A percentile compares a stretch with the other conserved stretches of the same genome.
phyloP scores from a whole-genome alignment of 2,888 invertebrate species.

The Drosophila nr. perissopoda region DNA sequence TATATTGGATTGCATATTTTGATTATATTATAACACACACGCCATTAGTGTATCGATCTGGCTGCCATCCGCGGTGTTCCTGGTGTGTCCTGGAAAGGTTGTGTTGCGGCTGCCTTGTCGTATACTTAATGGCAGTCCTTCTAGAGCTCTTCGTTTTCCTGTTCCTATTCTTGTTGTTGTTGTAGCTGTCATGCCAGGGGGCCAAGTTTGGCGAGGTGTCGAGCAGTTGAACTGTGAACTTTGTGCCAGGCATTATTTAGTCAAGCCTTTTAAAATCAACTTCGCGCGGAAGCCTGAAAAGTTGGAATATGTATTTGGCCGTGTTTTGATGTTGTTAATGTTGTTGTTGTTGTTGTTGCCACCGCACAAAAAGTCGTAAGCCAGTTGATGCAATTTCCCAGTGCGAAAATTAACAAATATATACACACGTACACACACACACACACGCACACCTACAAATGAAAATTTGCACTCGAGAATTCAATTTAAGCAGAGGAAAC shows the following conservation, averaged over 20 bases:
- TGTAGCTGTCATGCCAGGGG: slow-evolving; percentile 14
- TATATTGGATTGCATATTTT: background rate
- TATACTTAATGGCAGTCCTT: slow-evolving; percentile 31
- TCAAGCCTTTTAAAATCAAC: slow-evolving; percentile 10
- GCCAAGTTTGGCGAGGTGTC: slow-evolving; percentile 8
- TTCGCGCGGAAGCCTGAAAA: slow-evolving; percentile 27
- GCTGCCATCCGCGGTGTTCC: background rate
- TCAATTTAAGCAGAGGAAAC: slow-evolving; percentile 71
- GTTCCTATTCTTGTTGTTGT: background rate
- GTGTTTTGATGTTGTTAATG: slow-evolving; percentile 38
- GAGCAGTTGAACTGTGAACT: slow-evolving; percentile 10
- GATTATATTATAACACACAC: slow-evolving; percentile 18
- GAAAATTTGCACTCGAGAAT: slow-evolving; percentile 69
- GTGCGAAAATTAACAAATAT: slow-evolving; percentile 74
- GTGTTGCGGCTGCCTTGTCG: slow-evolving; percentile 43
- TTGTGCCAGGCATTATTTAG: slow-evolving; percentile 9
- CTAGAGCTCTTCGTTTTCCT: background rate
- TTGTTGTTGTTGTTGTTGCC: background rate
- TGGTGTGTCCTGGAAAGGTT: slow-evolving; percentile 13
- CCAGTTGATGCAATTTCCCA: slow-evolving; percentile 76
- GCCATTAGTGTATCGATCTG: slow-evolving; percentile 37
- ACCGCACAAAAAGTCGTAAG: slow-evolving; percentile 54
- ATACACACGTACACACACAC: slow-evolving; percentile 38
- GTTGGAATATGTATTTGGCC: slow-evolving; percentile 37
- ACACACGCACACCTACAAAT: slow-evolving; percentile 33